These are phyloP conservation scores for Phalacrocorax pelagicus DNA, from an alignment of 2,113 vertebrate genomes.

Conservation along the genomic window DNA sequence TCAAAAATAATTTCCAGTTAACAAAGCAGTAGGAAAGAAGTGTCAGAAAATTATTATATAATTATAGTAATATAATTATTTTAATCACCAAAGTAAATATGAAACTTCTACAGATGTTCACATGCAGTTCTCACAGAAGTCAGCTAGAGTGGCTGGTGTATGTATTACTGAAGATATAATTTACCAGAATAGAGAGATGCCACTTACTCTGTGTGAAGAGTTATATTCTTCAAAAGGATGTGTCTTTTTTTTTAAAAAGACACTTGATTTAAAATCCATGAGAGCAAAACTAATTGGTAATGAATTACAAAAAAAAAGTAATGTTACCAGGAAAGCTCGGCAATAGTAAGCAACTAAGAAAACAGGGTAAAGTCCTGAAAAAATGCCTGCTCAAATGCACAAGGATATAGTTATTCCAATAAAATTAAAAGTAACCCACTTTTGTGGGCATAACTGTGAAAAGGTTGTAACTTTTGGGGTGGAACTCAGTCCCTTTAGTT, in stretches of 20 bases:
- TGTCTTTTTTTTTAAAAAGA: background rate
- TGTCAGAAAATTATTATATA: too few relatives aligned
- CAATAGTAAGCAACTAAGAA: background rate
- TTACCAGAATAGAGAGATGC: background rate
- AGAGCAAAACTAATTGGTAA: background rate
- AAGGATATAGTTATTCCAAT: background rate
- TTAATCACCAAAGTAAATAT: too few relatives aligned
- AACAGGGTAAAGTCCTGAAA: background rate
- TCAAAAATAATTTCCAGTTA: background rate
- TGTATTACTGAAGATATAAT: background rate
- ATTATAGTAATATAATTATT: too few relatives aligned
- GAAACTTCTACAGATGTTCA: background rate
- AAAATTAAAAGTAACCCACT: background rate
- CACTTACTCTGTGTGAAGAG: background rate
- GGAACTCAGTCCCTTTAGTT: background rate
- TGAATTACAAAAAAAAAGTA: background rate
- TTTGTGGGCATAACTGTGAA: background rate
- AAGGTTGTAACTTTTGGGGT: background rate
- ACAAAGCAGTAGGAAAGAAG: background rate
- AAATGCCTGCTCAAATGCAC: background rate
- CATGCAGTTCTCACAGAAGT: background rate
- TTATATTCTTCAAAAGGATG: background rate
- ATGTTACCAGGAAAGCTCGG: background rate
- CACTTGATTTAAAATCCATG: background rate
- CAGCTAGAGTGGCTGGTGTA: background rate